Percentiles rank a stretch among this genome's conserved stretches.
Conservation (phyloP, 2,888 invertebrate genomes). For the Octodonta nipae region DNA sequence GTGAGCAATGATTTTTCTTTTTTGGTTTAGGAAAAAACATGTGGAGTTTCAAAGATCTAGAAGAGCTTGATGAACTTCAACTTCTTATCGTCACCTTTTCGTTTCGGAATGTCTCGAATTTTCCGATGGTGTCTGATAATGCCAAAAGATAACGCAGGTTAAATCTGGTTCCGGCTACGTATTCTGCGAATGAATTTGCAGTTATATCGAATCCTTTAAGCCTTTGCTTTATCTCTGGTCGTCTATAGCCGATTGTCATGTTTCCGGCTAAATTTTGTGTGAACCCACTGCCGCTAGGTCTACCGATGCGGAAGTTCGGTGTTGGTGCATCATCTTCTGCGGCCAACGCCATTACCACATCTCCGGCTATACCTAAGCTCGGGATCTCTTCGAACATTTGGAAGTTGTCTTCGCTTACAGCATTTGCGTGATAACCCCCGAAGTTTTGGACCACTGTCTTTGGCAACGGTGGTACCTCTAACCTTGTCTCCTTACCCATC, state of each 20-base stretch:
- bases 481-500: conserved; percentile 21
- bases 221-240: conserved; percentile 15
- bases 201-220: conserved; percentile 18
- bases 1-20: too few relatives aligned
- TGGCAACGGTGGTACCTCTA: conserved; percentile 17
- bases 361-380: conserved; percentile 24
- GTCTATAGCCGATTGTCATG: conserved; percentile 15
- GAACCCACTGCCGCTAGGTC: conserved; percentile 13
- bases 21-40: too few relatives aligned
- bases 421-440: conserved; percentile 21
- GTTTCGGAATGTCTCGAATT: too few relatives aligned
- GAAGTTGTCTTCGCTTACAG: conserved; percentile 18
- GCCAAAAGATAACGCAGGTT: conserved; percentile 8
- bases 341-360: conserved; percentile 25
- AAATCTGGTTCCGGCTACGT: conserved; percentile 13
- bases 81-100: too few relatives aligned
- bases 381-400: conserved; percentile 25
- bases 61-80: too few relatives aligned
- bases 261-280: conserved; percentile 18
- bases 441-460: conserved; percentile 16
- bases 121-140: too few relatives aligned
- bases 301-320: conserved; percentile 21
- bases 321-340: conserved; percentile 16
- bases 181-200: conserved; percentile 15
- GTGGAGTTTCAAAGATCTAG: too few relatives aligned